Conservation (phyloP, 1,140 invertebrate species). For the Pseudomyrmex pallidus region DNA sequence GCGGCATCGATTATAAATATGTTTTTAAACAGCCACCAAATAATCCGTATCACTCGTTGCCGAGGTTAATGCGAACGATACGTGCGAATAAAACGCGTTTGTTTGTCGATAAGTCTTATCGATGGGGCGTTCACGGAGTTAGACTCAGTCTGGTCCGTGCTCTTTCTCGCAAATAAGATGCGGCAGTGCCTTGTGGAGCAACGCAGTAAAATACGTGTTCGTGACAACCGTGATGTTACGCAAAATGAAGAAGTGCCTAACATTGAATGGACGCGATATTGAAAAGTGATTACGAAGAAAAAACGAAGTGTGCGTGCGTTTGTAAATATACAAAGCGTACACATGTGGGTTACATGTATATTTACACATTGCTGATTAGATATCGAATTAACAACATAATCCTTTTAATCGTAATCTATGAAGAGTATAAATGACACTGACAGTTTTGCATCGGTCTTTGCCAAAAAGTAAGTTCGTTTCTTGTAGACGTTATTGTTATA, state of each 20-base stretch:
- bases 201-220: conserved; percentile 2
- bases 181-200: conserved; percentile 19
- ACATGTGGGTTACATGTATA: neutral
- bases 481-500: neutral
- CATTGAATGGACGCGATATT: neutral
- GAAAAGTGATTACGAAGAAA: neutral
- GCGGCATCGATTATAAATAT: neutral
- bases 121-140: conserved; percentile 46
- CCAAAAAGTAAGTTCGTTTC: neutral
- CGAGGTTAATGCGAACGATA: conserved; percentile 42
- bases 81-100: conserved; percentile 18
- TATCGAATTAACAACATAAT: neutral
- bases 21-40: conserved; percentile 30
- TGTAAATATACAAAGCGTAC: neutral
- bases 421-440: neutral
- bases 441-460: neutral
- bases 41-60: conserved; percentile 22
- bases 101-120: conserved; percentile 53
- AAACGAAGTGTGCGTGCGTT: neutral
- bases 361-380: neutral
- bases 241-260: neutral
- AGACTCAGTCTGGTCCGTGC: neutral
- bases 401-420: conserved; percentile 7
- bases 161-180: conserved; percentile 20
- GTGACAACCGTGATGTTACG: neutral